Base-by-base conservation (phyloP, 2,113 vertebrate genomes). In the Nycticryphes semicollaris region DNA sequence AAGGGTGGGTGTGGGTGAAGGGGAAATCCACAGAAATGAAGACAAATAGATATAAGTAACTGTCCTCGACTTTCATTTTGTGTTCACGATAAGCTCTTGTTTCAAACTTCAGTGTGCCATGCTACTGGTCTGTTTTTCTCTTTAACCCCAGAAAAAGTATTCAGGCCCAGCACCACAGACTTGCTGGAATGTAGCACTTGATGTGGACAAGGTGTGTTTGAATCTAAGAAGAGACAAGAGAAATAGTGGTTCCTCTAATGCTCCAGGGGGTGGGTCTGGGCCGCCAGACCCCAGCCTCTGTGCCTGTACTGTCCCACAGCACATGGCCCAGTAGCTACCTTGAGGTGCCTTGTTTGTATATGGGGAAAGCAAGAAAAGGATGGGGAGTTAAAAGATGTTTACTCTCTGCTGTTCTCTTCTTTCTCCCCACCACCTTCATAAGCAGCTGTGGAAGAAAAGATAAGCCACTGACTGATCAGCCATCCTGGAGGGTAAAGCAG, bases 31-130 rank as follows among this genome's bases (percentile, higher is more conserved):
- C 87, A 70, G 57, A 83, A 90, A 93, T 83, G 31, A 93, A 96
- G 94, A 91, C 67, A 90, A 94, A 97, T 51, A 88, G 50, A 88
- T 91, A 75, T 72, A 89, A 91, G 74, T 50, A 89, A 62, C 87
- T 68, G 41, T 60, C 23, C 57, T 45, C 47, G 0, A 1, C 57
- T 95, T 91, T 91, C 78, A 83, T 87, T 95, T 47, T 67, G 39
- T 51, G n/a, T 27, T 84, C 28, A 17, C 22, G 27, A 69, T 89
- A 80, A 47, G 41, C 21, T 91, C 82, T 23, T 57, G 25, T 53
- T 85, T 53, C 53, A 69, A 82, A 69, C 20, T 53, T 13, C 22
- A 25, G 6, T 47, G 54, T 57, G 87, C 69, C 20, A 85, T 24
- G 45, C 28, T 22, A 28, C n/a, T 6, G 7, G 25, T 11, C 66